Evolutionary conservation across 2,888 invertebrate genomes (phyloP).

Genomic region (Brenthis hecate): DNA sequence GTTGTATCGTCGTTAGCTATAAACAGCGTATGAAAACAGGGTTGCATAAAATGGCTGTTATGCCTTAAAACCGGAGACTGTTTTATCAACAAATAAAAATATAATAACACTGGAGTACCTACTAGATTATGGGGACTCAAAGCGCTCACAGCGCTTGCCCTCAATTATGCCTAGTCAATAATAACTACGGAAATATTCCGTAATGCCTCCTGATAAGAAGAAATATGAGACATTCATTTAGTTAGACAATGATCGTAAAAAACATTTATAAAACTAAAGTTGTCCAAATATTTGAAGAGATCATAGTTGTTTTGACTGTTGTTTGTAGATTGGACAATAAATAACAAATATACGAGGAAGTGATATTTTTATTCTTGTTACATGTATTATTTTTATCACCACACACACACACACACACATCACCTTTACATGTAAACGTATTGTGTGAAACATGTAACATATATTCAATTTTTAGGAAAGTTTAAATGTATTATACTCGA

Average conservation of each 20-base stretch:
- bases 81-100: slow-evolving; percentile 40
- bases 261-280: slow-evolving; percentile 78
- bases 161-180: slow-evolving; percentile 78
- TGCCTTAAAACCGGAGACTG: no score
- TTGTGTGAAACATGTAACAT: neutral
- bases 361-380: no score
- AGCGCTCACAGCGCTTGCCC: slow-evolving; percentile 75
- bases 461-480: neutral
- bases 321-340: no score
- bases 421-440: neutral
- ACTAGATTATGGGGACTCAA: slow-evolving; percentile 77
- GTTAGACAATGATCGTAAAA: slow-evolving; percentile 73
- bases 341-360: no score
- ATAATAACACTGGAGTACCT: slow-evolving; percentile 67
- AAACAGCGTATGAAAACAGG: no score
- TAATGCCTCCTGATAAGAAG: slow-evolving; percentile 69
- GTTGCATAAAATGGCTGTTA: no score
- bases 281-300: slow-evolving; percentile 79
- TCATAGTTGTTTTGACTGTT: slow-evolving; percentile 53
- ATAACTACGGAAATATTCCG: slow-evolving; percentile 71
- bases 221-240: slow-evolving; percentile 79
- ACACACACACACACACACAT: no score
- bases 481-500: slow-evolving; percentile 63
- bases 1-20: no score
- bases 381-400: no score